Evolutionary conservation across 1,140 invertebrate genomes (phyloP).

Genomic region (Drosophila bocqueti): DNA sequence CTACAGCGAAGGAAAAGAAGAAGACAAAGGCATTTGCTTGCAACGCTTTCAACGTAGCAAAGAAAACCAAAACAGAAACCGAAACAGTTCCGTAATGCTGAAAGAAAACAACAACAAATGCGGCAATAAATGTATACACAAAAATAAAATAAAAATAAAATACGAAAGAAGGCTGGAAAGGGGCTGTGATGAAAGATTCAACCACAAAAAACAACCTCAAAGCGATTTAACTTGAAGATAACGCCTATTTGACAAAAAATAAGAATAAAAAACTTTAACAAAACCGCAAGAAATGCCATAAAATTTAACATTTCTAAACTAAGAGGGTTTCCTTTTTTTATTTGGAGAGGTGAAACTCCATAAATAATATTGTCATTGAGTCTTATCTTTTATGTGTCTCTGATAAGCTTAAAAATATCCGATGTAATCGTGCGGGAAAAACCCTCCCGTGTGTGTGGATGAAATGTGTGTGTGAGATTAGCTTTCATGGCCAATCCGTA

Average conservation of each 20-base stretch:
- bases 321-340: neutral
- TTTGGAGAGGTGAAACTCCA: neutral
- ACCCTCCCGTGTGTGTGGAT: neutral
- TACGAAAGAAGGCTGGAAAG: slow-evolving; percentile 29
- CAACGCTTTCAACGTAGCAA: slow-evolving; percentile 50
- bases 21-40: slow-evolving; percentile 59
- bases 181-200: slow-evolving; percentile 44
- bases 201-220: slow-evolving; percentile 62
- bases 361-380: neutral
- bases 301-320: slow-evolving; percentile 14
- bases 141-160: slow-evolving; percentile 32
- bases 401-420: slow-evolving; percentile 11
- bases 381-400: slow-evolving; percentile 10
- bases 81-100: slow-evolving; percentile 73
- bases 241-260: slow-evolving; percentile 42
- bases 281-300: slow-evolving; percentile 3
- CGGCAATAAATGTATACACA: slow-evolving; percentile 38
- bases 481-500: neutral
- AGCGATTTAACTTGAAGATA: slow-evolving; percentile 68
- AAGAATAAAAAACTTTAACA: neutral
- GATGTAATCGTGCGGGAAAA: neutral
- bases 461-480: neutral
- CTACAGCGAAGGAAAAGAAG: slow-evolving; percentile 10
- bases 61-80: slow-evolving; percentile 55
- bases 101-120: slow-evolving; percentile 65